A percentile compares a stretch with the other conserved stretches of the same genome.
phyloP scores from a whole-genome alignment of 1,140 invertebrate species.

The Meloidogyne exigua region DNA sequence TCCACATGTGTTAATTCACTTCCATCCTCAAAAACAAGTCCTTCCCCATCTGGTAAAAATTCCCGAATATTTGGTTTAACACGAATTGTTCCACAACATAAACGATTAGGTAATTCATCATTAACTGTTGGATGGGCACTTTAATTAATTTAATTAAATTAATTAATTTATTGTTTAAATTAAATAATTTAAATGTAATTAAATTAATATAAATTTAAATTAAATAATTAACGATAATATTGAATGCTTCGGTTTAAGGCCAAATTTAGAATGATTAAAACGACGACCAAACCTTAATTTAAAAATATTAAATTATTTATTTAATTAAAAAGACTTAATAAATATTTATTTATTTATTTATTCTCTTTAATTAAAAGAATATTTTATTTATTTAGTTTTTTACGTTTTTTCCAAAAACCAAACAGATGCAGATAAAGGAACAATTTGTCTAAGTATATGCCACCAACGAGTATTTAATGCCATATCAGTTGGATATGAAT shows the following conservation, averaged over 20 bases:
- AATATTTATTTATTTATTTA: too few species aligned
- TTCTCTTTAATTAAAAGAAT: too few species aligned
- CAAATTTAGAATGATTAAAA: slow-evolving; percentile 67
- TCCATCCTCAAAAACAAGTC: slow-evolving; percentile 65
- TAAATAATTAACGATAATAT: slow-evolving; percentile 62
- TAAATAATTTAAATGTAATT: slow-evolving; percentile 56
- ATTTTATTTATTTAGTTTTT: too few species aligned
- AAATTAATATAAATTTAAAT: slow-evolving; percentile 56
- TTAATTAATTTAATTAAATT: slow-evolving; percentile 53
- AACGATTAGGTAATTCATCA: slow-evolving; percentile 68
- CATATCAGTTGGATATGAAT: slow-evolving; percentile 51
- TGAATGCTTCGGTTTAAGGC: slow-evolving; percentile 66
- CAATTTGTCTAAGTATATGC: not conserved
- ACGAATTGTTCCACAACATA: slow-evolving; percentile 66
- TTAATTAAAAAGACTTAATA: too few species aligned
- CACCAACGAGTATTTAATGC: slow-evolving; percentile 30
- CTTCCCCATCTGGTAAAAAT: slow-evolving; percentile 62
- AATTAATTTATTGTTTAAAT: slow-evolving; percentile 51
- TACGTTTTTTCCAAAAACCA: slow-evolving; percentile 21
- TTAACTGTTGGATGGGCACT: slow-evolving; percentile 68
- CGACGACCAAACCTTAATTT: slow-evolving; percentile 36
- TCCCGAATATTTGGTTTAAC: slow-evolving; percentile 64
- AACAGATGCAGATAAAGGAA: slow-evolving; percentile 8
- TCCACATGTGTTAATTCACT: slow-evolving; percentile 55
- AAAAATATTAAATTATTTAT: not conserved